Percentiles rank a stretch among this genome's conserved stretches.
Evolutionary conservation across 2,113 vertebrate genomes (phyloP).

Genomic region (Notothenia coriiceps): DNA sequence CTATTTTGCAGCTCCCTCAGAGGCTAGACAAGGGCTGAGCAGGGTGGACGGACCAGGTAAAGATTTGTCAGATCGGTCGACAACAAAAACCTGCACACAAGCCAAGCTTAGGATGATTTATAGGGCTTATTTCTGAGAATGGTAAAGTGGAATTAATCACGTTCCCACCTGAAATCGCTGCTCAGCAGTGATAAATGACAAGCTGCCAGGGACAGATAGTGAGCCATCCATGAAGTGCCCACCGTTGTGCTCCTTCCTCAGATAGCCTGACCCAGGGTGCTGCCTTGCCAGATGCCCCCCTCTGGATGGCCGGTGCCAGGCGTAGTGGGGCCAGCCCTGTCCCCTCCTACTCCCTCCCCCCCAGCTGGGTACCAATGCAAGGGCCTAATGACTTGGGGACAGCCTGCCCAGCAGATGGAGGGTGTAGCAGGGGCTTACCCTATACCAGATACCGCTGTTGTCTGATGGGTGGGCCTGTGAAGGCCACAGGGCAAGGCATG

Average conservation of each 20-base stretch:
- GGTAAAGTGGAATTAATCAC: constrained; percentile 89
- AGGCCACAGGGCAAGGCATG: constrained; percentile 32
- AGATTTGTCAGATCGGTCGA: constrained; percentile 83
- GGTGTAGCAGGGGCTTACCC: constrained; percentile 54
- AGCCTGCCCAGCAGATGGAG: constrained; percentile 73
- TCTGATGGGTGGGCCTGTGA: constrained; percentile 33
- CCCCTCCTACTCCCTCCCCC: constrained; percentile 33
- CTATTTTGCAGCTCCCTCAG: constrained; percentile 50
- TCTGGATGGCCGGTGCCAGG: constrained; percentile 67
- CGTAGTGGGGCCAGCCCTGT: constrained; percentile 46
- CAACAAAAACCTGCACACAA: constrained; percentile 71
- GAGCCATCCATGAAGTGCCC: constrained; percentile 83
- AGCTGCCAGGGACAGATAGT: constrained; percentile 85
- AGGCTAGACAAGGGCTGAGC: constrained; percentile 53
- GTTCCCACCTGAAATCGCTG: constrained; percentile 84
- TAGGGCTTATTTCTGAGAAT: constrained; percentile 89
- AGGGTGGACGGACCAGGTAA: constrained; percentile 72
- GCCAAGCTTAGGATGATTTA: constrained; percentile 85
- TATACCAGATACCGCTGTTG: constrained; percentile 34
- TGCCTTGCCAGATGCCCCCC: constrained; percentile 80
- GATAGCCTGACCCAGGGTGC: constrained; percentile 82
- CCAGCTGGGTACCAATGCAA: constrained; percentile 60
- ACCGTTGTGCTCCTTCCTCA: constrained; percentile 77
- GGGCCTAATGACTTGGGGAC: constrained; percentile 78
- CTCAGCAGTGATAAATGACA: constrained; percentile 88